Base-by-base conservation (phyloP, 2,113 vertebrate genomes). In the Enhydra lutris region DNA sequence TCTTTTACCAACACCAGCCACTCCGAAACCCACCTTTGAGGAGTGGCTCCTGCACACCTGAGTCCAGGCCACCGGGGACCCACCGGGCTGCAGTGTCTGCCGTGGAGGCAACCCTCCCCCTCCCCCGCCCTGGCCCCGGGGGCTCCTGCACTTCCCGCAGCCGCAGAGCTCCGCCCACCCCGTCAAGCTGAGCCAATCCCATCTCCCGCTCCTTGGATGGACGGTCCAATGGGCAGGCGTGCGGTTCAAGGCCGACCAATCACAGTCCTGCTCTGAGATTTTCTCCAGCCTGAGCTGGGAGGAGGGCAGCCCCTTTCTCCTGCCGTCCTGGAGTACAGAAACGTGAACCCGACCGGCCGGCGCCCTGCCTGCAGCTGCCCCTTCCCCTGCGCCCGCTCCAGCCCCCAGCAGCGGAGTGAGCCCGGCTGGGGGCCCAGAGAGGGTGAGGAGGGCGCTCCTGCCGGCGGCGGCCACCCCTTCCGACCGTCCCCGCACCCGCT, bases 401-500 rank as follows among this genome's bases (percentile, higher is more conserved):
- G 8, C 15, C 5, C 4, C 59, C 69, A 82, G 23, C 69, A 78
- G 23, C 45, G 84, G 50, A 83, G 86, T 7, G 12, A 55, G 4
- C 2, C 26, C 1, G 34, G 20, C 59, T 21, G 26, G 3, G 1
- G 11, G 18, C 0, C 4, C 6, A 15, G 39, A 8, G 36, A 55
- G 17, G 2, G 4, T 34, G n/a, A 26, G 12, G 36, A 26, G 31
- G 12, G 29, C 11, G 7, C 31, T 3, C 63, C 71, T 36, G 34
- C 4, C 4, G 2, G 18, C 10, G 0, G 4, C 10, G 4, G 45
- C 17, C 24, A 4, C 23, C 3, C 34, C 31, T 1, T 4, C 18
- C 17, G 1, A 42, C 1, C 8, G 42, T 6, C 3, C 17, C n/a
- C 39, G 52, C 52, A 18, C 52, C 15, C 15, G 52, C 29, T 24